Evolutionary conservation across 2,888 invertebrate genomes (phyloP), one percentile per base, ranked within the genome.

Genomic region (Aleiodes alternator): DNA sequence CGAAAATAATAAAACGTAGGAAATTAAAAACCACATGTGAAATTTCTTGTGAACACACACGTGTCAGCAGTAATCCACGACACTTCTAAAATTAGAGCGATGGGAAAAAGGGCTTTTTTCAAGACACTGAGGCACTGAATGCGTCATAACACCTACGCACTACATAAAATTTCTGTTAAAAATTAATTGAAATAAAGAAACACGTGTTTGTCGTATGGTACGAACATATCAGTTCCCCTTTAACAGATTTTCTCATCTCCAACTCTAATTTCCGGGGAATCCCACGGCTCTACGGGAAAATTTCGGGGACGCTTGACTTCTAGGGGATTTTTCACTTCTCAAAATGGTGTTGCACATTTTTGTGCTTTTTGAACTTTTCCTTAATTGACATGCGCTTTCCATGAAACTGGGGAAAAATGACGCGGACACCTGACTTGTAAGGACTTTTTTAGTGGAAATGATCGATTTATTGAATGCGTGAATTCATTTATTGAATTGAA

Each of bases 81-180:
- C 85, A 85, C 85, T 86, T 80, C 87, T 88, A 88, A 87, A 87
- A 87, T 87, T 88, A 88, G 87, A 84, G 82, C 86, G 86, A 86
- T 88, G 88, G 87, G 88, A 88, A 88, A 86, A 87, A 83, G 86
- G 83, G 82, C 82, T 83, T 84, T 81, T 76, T 79, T 73, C 53
- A 61, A 61, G 61, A 43, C 43, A 38, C 61, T 61, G 43, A 38
- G 9, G n/a, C 43, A 31, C 38, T 31, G 16, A 66, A 48, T 53
- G 73, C 77, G 76, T 81, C 80, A 80, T 81, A 81, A 76, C 83
- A 78, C 80, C 80, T 82, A 76, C 69, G 53, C 38, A 38, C 81
- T 79, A 78, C 80, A 14, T 9, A 43, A 38, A 9, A 69, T 69
- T 73, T 69, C 34, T 50, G 61, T 69, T 68, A 69, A 76, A 75